Conservation (phyloP, 2,888 invertebrate species). For the Trichacis sp. region DNA sequence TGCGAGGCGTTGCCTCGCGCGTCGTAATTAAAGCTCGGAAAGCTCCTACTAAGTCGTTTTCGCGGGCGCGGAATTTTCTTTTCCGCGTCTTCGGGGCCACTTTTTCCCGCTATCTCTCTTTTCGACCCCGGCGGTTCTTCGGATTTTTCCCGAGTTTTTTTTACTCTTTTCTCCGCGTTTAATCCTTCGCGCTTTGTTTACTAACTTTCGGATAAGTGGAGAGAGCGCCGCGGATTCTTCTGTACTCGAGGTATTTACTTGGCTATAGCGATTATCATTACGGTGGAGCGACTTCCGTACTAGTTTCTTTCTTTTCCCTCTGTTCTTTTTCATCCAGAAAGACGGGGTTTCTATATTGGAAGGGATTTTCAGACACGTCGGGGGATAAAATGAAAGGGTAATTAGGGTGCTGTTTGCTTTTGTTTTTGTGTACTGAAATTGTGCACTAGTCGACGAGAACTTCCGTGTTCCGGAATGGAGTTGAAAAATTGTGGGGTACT, state of each 20-base stretch:
- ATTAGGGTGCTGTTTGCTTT: too few relatives aligned
- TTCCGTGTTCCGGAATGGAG: too few relatives aligned
- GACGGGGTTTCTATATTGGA: neutral
- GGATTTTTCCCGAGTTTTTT: neutral
- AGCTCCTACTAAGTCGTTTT: conserved; percentile 37
- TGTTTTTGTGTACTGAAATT: too few relatives aligned
- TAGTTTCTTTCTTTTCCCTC: neutral
- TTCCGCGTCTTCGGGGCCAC: conserved; percentile 5
- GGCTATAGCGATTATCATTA: neutral
- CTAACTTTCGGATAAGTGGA: neutral
- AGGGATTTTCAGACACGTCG: too few relatives aligned
- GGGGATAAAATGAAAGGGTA: too few relatives aligned
- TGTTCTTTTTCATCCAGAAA: neutral
- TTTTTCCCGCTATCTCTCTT: neutral
- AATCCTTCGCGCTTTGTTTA: neutral
- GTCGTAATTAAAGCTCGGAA: conserved; percentile 62
- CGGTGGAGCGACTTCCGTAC: neutral
- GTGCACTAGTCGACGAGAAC: too few relatives aligned
- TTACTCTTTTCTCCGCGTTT: neutral
- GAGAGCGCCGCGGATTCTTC: neutral
- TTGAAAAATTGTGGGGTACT: too few relatives aligned
- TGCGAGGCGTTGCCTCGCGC: conserved; percentile 34
- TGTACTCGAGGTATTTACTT: neutral
- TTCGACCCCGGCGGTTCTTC: neutral
- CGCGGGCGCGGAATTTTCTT: conserved; percentile 22